Base-by-base conservation (phyloP, 2,113 vertebrate genomes). In the Psilopogon haemacephalus region DNA sequence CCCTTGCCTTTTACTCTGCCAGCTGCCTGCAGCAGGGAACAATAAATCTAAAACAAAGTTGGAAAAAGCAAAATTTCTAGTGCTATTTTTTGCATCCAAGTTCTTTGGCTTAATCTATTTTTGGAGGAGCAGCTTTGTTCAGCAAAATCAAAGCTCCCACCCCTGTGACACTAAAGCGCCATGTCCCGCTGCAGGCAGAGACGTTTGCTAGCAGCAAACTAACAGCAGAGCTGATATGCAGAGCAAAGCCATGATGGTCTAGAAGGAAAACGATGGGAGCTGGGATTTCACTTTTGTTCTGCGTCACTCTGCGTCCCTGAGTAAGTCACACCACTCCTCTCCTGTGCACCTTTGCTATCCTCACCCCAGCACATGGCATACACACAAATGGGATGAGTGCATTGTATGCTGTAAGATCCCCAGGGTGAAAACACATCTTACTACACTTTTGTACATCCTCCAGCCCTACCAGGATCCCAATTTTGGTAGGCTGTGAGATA, bases 91-190 rank as follows among this genome's bases (percentile, higher is more conserved):
- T 42, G 75, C 48, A 86, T 56, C 38, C 28, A 79, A 88, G 37
- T 83, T 92, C 68, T 80, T 92, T 56, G 46, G 60, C 75, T 80
- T 89, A 94, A 86, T 65, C 82, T 95, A 88, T 95, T 95, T 94
- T 91, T 80, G 69, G 85, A 92, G 68, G 35, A 37, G 73, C 72
- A 81, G 77, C 91, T 94, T 91, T 91, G 78, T 76, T 87, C 91
- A 89, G 84, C 89, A 96, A 55, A 90, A 91, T 74, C 74, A 91
- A 56, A 86, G 30, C 74, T 74, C 59, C 27, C 81, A 71, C 15
- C 67, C 58, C 67, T 33, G 58, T 70, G 81, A 82, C 84, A 70
- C 55, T 0, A 0, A 65, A 62, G 76, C 13, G 2, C 44, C 2
- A 0, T 2, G 35, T 52, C 85, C 86, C 0, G 4, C 85, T 67